Conservation (phyloP, 2,113 vertebrate species). For the Hippopotamus amphibius region DNA sequence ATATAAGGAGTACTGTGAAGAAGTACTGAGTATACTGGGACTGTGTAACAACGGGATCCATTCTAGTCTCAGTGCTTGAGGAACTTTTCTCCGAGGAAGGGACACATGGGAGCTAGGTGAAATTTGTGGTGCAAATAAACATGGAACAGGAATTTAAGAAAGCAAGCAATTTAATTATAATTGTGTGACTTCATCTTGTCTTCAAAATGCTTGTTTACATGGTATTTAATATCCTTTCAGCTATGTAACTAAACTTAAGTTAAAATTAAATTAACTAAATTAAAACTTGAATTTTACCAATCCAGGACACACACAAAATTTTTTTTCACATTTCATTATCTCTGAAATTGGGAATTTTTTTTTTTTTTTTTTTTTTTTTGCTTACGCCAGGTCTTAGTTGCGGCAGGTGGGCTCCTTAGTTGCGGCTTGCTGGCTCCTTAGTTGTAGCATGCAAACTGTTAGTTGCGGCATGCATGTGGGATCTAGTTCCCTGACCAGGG, state of each 20-base stretch:
- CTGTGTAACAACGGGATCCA: neutral
- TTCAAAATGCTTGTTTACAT: constrained; percentile 50
- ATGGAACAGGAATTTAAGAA: constrained; percentile 5
- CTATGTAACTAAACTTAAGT: neutral
- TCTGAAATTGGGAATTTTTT: neutral
- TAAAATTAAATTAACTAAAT: too few relatives aligned
- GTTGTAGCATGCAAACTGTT: too few relatives aligned
- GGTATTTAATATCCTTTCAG: constrained; percentile 11
- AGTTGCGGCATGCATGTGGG: too few relatives aligned
- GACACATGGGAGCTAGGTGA: neutral
- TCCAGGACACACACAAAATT: neutral
- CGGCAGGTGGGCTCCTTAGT: too few relatives aligned
- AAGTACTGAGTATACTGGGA: neutral
- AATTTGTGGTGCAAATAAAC: neutral
- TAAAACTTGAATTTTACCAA: constrained; percentile 32
- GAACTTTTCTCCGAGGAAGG: neutral
- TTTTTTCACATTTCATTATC: constrained; percentile 28
- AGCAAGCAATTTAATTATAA: neutral
- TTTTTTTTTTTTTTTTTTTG: too few relatives aligned
- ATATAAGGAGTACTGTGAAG: neutral
- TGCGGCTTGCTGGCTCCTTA: too few relatives aligned
- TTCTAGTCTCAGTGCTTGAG: neutral
- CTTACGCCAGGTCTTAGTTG: too few relatives aligned
- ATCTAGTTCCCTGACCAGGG: too few relatives aligned
- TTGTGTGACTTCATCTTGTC: constrained; percentile 5